These are phyloP conservation scores for Dendrolimus houi DNA, from an alignment of 2,888 invertebrate species.

Conservation along the genomic window DNA sequence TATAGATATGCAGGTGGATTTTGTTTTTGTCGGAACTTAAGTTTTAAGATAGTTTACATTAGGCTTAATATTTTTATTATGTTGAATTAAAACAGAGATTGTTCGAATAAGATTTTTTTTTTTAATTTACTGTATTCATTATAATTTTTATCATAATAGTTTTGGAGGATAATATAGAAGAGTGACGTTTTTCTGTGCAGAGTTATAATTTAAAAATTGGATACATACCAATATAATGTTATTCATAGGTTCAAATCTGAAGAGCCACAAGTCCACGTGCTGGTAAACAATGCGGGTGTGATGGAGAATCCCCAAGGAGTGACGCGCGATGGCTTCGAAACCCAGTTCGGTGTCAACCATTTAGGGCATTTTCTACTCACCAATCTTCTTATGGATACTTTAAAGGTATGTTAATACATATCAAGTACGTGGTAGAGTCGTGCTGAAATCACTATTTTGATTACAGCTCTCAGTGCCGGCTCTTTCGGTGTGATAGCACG, in stretches of 20 bases:
- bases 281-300: conserved; percentile 90
- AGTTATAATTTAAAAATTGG: no score
- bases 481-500: conserved; percentile 1
- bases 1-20: no score
- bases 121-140: no score
- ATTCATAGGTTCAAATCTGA: conserved; percentile 68
- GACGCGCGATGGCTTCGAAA: conserved; percentile 87
- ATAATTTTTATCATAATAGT: no score
- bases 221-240: no score
- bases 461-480: background rate
- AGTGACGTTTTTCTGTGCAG: background rate
- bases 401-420: conserved; percentile 68
- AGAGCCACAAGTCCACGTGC: conserved; percentile 79
- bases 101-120: no score
- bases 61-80: no score
- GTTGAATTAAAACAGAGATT: no score
- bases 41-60: no score
- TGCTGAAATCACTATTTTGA: no score
- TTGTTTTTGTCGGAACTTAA: no score
- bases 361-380: conserved; percentile 89
- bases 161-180: background rate
- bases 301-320: conserved; percentile 78
- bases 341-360: conserved; percentile 88
- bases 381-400: conserved; percentile 80
- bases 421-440: background rate